Percentiles rank a stretch among this genome's conserved stretches.
Conservation (phyloP, 2,797 vertebrate species). For the Onychomys arenicola region DNA sequence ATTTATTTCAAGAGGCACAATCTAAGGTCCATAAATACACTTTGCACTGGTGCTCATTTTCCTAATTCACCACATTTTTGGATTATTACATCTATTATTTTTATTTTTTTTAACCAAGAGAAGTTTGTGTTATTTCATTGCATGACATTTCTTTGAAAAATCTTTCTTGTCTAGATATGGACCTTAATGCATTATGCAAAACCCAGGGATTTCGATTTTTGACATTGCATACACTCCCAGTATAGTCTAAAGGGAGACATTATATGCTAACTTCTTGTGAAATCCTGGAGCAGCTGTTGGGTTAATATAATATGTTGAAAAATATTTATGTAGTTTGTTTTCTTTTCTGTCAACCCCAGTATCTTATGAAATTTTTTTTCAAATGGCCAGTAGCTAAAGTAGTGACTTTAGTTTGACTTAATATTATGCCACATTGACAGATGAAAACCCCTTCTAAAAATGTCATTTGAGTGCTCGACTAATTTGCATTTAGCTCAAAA, state of each 20-base stretch:
- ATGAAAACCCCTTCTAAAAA: constrained; percentile 92
- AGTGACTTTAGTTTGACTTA: constrained; percentile 93
- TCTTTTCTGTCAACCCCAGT: constrained; percentile 91
- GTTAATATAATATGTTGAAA: constrained; percentile 93
- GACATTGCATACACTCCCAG: constrained; percentile 89
- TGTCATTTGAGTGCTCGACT: constrained; percentile 91
- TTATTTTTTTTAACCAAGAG: constrained; percentile 73
- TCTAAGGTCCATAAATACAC: constrained; percentile 67
- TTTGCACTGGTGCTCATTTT: constrained; percentile 48
- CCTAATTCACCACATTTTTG: constrained; percentile 81
- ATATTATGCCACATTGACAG: constrained; percentile 92
- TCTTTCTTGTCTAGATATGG: constrained; percentile 90
- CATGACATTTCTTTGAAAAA: constrained; percentile 91
- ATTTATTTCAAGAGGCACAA: constrained; percentile 82
- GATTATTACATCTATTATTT: constrained; percentile 71
- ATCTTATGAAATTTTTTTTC: constrained; percentile 91
- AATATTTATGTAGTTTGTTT: constrained; percentile 94
- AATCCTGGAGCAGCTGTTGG: constrained; percentile 91
- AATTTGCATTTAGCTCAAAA: constrained; percentile 94
- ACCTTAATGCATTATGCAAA: constrained; percentile 93
- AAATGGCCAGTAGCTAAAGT: constrained; percentile 92
- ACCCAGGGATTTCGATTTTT: constrained; percentile 91
- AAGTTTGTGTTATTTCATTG: constrained; percentile 88
- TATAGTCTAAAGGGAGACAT: constrained; percentile 92
- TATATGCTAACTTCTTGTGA: constrained; percentile 91